A percentile compares a stretch with the other conserved stretches of the same genome.
Evolutionary conservation across 2,888 invertebrate genomes (phyloP).

Genomic region (Phortica magna): DNA sequence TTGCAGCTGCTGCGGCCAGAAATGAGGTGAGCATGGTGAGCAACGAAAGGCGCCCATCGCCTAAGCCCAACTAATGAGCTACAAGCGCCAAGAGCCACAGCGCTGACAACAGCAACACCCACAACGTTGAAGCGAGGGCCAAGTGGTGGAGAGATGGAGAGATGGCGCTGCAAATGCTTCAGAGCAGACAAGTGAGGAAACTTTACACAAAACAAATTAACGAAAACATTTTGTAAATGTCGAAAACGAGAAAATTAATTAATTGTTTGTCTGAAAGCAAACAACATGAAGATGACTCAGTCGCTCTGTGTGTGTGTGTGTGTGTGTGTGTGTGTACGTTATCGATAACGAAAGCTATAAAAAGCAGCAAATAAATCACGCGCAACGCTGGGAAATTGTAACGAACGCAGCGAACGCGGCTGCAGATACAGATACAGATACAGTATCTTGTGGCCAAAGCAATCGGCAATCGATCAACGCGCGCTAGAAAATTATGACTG

Average conservation of each 20-base stretch:
- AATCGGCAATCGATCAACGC: slow-evolving; percentile 48
- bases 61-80: slow-evolving; percentile 69
- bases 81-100: slow-evolving; percentile 57
- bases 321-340: neutral
- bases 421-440: no score
- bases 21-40: neutral
- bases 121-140: slow-evolving; percentile 43
- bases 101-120: slow-evolving; percentile 66
- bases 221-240: slow-evolving; percentile 72
- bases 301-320: neutral
- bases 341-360: slow-evolving; percentile 13
- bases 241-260: slow-evolving; percentile 62
- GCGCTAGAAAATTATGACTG: slow-evolving; percentile 45
- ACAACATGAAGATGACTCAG: neutral
- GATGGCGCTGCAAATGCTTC: neutral
- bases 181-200: slow-evolving; percentile 25
- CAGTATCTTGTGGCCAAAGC: no score
- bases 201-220: slow-evolving; percentile 63
- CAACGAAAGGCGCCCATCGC: slow-evolving; percentile 40
- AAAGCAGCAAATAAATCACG: slow-evolving; percentile 30
- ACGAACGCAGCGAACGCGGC: neutral
- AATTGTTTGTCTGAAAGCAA: slow-evolving; percentile 51
- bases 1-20: neutral
- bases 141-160: neutral
- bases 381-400: slow-evolving; percentile 16